Evolutionary conservation across 2,113 vertebrate genomes (phyloP).

Genomic region (Ailurus styani): DNA sequence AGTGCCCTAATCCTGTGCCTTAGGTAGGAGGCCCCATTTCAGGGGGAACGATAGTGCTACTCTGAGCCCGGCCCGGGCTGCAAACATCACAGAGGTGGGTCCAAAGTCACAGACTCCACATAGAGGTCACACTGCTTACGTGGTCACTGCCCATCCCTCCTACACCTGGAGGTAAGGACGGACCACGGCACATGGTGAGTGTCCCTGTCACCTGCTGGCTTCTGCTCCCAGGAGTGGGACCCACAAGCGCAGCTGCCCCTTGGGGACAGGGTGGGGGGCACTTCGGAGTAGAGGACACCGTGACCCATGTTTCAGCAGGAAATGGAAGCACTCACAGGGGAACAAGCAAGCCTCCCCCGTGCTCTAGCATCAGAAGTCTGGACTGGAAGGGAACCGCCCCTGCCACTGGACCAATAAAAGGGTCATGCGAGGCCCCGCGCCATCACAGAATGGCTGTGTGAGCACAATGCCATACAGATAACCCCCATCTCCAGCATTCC

Average conservation of each 20-base stretch:
- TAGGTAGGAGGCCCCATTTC: no score
- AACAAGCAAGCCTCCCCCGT: not conserved
- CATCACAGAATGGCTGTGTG: not conserved
- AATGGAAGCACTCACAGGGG: not conserved
- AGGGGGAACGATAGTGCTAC: not conserved
- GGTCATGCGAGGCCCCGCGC: not conserved
- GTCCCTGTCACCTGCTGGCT: no score
- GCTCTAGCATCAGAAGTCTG: not conserved
- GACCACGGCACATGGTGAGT: not conserved
- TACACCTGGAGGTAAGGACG: not conserved
- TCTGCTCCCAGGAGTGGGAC: not conserved
- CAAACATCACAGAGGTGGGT: not conserved
- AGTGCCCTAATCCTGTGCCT: not conserved
- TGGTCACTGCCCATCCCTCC: not conserved
- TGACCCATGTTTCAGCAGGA: not conserved
- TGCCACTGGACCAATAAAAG: not conserved
- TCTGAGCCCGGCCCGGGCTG: rapidly evolving
- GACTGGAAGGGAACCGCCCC: not conserved
- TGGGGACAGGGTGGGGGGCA: rapidly evolving
- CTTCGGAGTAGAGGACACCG: not conserved
- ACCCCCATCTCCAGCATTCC: not conserved
- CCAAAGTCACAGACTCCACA: not conserved
- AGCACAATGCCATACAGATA: not conserved
- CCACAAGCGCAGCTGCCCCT: not conserved
- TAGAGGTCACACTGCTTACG: rapidly evolving